Evolutionary conservation across 2,113 vertebrate species (phyloP), one percentile per base, ranked within the genome.

Genomic region (Donacobius atricapilla): DNA sequence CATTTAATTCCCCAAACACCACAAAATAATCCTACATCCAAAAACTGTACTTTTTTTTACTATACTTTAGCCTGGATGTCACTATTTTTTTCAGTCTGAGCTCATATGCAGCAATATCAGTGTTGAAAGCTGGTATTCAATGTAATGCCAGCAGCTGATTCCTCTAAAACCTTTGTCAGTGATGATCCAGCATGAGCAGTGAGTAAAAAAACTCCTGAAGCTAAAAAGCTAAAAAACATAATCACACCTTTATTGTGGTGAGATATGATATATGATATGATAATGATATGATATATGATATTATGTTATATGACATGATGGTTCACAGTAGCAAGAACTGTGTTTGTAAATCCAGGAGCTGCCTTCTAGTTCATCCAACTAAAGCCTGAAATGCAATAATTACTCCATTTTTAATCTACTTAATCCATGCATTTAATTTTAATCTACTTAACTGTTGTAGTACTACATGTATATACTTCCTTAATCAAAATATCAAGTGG

Each of bases 351-450:
- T 42, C 75, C 79, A 63, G 24, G 45, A 92, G 12, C 9, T 73
- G 15, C 47, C 45, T 77, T 86, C 66, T 47, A 35, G 13, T 42
- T 88, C 64, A 77, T 72, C 82, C 66, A 42, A 3, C 65, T 66
- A 15, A 31, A 89, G 35, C 42, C 37, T 66, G 64, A 94, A 60
- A 73, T 88, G 54, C 11, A 73, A 35, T 80, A 90, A 89, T 92
- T 65, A 66, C 71, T 77, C 68, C 57, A 54, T 57, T 91, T 94
- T 95, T 77, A 93, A 93, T 90, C 92, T 93, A 73, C 42, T 94
- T 96, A 95, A 96, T 96, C 92, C 82, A 48, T 56, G 85, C 28
- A 0, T 73, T 88, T 91, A 85, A 80, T 78, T 85, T 90, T 90
- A 93, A 97, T 94, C 94, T 70, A 35, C 64, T 95, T 94, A 96